Evolutionary conservation across 2,113 vertebrate genomes (phyloP), one percentile per base, ranked within the genome.

Genomic region (Colius striatus): DNA sequence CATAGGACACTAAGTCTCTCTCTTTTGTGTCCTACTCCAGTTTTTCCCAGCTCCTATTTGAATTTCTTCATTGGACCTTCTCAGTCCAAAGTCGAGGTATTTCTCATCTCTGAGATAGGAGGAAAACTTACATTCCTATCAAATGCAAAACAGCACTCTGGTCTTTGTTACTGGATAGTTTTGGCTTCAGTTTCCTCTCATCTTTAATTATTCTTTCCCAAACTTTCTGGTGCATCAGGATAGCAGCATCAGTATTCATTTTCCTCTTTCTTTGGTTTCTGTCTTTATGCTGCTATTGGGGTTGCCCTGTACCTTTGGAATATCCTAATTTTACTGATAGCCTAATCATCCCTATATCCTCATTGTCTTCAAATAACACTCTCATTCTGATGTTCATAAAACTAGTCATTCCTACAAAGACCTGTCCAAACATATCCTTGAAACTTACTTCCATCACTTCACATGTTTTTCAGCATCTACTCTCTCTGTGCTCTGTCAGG

Each of bases 291-390:
- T 90, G 45, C 23, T 74, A 4, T 5, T 73, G 25, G 17, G 8
- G 13, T 60, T 78, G 13, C 6, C 10, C 21, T 54, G 22, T 61
- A 17, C 77, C 11, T 57, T 67, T 27, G 34, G 13, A 9, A 13
- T 62, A 61, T n/a, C 5, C 8, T 38, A 58, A n/a, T 36, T 14
- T 58, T 71, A 18, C 7, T 4, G 2, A 57, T 13, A 84, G 18
- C 9, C 5, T 74, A 60, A 47, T 63, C 0, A 0, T 43, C 32
- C 8, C 8, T 80, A 14, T 36, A 63, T 70, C 4, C 7, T 63
- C 38, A 60, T 66, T 10, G 22, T 4, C 17, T 90, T 74, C 86
- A 70, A 71, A 54, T 68, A 50, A 70, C 5, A 74, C 5, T 80
- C 87, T 19, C 76, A 6, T 9, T 17, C 13, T 51, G 27, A 43